phyloP scores from a whole-genome alignment of 2,888 invertebrate genomes.

The Nasonovia ribisnigri region DNA sequence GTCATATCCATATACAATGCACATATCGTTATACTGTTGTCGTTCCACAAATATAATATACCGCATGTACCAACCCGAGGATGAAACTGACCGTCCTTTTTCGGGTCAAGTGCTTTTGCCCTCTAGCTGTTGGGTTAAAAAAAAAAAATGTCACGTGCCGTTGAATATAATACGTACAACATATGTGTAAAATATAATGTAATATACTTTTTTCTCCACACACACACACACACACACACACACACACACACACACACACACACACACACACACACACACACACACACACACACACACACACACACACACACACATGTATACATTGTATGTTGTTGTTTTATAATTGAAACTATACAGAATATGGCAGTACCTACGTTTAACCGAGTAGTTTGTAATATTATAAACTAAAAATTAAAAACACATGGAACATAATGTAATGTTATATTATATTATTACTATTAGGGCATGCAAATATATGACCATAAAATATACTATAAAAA shows the following conservation, averaged over 20 bases:
- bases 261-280: background rate
- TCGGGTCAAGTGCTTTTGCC: background rate
- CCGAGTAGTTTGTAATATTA: background rate
- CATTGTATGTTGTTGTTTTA: background rate
- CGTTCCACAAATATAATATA: background rate
- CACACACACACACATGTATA: background rate
- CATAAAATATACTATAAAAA: background rate
- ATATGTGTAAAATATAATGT: background rate
- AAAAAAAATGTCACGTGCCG: background rate
- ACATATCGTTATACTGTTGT: background rate
- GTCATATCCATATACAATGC: slow-evolving; percentile 69
- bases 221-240: background rate
- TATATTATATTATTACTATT: background rate
- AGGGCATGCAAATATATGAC: background rate
- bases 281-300: background rate
- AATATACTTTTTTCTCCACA: background rate
- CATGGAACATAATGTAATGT: background rate
- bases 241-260: background rate
- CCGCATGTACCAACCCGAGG: background rate
- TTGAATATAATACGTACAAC: background rate
- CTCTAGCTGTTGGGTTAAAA: background rate
- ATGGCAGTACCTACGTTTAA: background rate
- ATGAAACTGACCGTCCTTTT: background rate
- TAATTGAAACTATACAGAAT: background rate
- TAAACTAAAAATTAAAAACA: background rate